Conservation (phyloP, 2,888 invertebrate species). For the Periphyllus acericola region DNA sequence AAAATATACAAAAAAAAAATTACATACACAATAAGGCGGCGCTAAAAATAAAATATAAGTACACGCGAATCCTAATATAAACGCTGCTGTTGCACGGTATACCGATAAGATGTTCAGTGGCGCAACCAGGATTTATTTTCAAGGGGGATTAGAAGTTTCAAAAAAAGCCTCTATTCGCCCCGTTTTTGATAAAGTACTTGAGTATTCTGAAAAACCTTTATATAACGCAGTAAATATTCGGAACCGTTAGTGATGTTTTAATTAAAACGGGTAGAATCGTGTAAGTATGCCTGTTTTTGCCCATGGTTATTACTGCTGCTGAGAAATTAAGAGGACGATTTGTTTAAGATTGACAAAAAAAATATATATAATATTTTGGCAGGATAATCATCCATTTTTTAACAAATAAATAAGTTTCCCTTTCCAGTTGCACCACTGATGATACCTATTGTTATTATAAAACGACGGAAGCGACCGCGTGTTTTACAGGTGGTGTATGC, state of each 20-base stretch:
- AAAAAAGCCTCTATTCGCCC: background rate
- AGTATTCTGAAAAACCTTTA: no score
- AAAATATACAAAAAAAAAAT: conserved; percentile 20
- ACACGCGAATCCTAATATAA: conserved; percentile 21
- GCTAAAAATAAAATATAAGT: conserved; percentile 17
- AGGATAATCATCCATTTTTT: no score
- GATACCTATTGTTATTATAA: background rate
- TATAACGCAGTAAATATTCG: no score
- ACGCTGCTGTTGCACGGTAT: conserved; percentile 11
- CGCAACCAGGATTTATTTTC: background rate
- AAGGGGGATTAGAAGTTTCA: background rate
- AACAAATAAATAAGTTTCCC: no score
- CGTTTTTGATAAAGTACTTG: background rate
- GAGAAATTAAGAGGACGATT: no score
- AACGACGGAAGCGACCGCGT: background rate
- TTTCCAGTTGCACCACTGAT: background rate
- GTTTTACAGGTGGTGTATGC: background rate
- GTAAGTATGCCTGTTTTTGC: no score
- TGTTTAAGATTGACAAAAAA: no score
- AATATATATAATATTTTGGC: no score
- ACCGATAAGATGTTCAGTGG: background rate
- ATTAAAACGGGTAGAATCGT: no score
- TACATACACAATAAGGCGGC: background rate
- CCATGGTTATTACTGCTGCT: no score
- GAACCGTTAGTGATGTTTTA: no score